Evolutionary conservation across 2,113 vertebrate genomes (phyloP), one percentile per base, ranked within the genome.

Genomic region (Eurypyga helias): DNA sequence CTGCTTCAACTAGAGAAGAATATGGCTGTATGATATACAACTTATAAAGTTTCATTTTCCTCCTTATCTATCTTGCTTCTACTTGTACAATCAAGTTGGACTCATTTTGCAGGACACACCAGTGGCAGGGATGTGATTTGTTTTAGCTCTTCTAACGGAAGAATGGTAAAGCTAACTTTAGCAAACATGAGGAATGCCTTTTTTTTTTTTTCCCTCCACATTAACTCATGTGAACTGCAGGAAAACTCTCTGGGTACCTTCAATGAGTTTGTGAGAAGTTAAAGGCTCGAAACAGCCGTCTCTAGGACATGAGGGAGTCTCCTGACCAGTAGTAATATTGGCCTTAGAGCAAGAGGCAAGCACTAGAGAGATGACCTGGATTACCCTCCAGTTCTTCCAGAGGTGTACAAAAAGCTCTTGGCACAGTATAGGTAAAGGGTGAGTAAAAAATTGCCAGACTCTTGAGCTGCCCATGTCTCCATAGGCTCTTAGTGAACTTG

Each of bases 91-190:
- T 21, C 52, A 60, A 78, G 12, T 7, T 51, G 3, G 4, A 28
- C 15, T 79, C 11, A n/a, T 34, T 65, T 91, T 69, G 29, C 21
- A 77, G 20, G 15, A 46, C 8, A 45, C 7, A 48, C 5, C 0
- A 0, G 33, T 33, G 4, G 18, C 5, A 26, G 24, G 11, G 2
- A 73, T 9, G 13, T 5, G 8, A 45, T 73, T 69, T 77, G 8
- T 82, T 84, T 43, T 33, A 57, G 26, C 34, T 58, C n/a, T 71
- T 83, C 26, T 19, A 10, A 36, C 45, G 13, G 28, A 58, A 60
- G 14, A 83, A 54, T 5, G 10, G n/a, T 48, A 28, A 65, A 77
- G 6, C 9, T 64, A 58, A 36, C 7, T 81, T 70, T 5, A 89
- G 9, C 38, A 67, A 77, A 33, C 29, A 38, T 4, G 4, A 64